Evolutionary conservation across 2,113 vertebrate species (phyloP), one percentile per base, ranked within the genome.

Genomic region (Menura novaehollandiae): DNA sequence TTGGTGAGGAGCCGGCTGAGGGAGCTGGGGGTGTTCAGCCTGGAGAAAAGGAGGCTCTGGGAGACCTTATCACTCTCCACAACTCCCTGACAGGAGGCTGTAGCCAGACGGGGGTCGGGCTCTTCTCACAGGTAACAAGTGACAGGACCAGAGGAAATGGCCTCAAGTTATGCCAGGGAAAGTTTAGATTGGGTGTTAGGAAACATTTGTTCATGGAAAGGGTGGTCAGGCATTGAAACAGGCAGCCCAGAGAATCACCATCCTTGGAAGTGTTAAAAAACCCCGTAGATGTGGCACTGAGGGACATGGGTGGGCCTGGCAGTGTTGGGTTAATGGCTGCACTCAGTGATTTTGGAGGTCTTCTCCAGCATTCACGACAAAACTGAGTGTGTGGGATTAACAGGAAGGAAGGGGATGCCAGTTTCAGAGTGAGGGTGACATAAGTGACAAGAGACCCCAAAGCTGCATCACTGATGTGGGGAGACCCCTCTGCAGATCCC

Each of bases 101-200:
- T 3, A 30, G 41, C 47, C 74, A 15, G 23, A 13, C 11, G 13
- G 5, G 20, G 8, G 1, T 44, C 23, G 4, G 44, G 30, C 47
- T 47, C 20, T 41, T 26, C 20, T n/a, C 49, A 35, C 68, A 7
- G 44, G 59, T 37, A 28, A 11, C 51, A 51, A 23, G 59, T 13
- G 51, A 33, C 15, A 28, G 12, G 12, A 27, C 0, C 1, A 51
- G 59, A 66, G 12, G 22, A 59, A 43, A 37, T 0, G 1, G 27
- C 23, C 13, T 73, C 12, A 24, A 6, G 12, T 23, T 51, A 51
- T 64, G 32, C 43, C 17, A 28, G 59, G 18, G 32, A 66, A 44
- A 6, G 43, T 23, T 52, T 33, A 16, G 37, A 16, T 14, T 33
- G 33, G 41, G 0, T 33, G 2, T 66, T 37, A 44, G 22, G 43